Evolutionary conservation across 2,113 vertebrate genomes (phyloP), one percentile per base, ranked within the genome.

Genomic region (Lichenostomus cassidix): DNA sequence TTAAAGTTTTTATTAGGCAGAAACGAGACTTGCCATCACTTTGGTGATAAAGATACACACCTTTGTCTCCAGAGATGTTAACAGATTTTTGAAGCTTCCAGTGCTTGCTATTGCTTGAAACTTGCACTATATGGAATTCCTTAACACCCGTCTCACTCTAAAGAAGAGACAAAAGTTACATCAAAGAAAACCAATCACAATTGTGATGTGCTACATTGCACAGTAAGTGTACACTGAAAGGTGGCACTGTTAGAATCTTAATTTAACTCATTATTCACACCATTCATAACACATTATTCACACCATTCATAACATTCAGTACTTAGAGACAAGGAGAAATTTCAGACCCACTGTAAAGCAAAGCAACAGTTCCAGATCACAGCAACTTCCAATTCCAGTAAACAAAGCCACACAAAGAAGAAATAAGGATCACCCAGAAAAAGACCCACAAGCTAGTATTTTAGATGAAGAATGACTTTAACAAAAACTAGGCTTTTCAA

Each of bases 71-170:
- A 82, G 98, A 97, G 46, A 98, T 94, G 89, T 99, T 99, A 96
- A 99, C 98, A 85, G 99, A 99, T 94, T 98, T 99, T 63, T 99
- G 98, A 53, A 99, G 98, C 77, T 98, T 98, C 99, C 99, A 99
- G 90, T 98, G 98, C 87, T 97, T 98, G 92, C 99, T 99, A 88
- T 98, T 99, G 97, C 99, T 99, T 52, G 99, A 99, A 88, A 99
- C 98, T 97, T 99, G 99, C 25, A 99, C 98, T 78, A 99, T 98
- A 93, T 99, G 99, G 86, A 99, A 99, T 94, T 99, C 99, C 35
- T 99, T 99, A 68, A 99, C 98, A 0, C 98, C 99, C 74, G 98
- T 98, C 97, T 99, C 99, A 97, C 98, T 99, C 99, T 99, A 97
- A 52, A 74, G 83, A 93, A 76, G 64, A 88, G 92, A 62, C 19